phyloP scores from a whole-genome alignment of 2,113 vertebrate species.

The Clarias gariepinus region DNA sequence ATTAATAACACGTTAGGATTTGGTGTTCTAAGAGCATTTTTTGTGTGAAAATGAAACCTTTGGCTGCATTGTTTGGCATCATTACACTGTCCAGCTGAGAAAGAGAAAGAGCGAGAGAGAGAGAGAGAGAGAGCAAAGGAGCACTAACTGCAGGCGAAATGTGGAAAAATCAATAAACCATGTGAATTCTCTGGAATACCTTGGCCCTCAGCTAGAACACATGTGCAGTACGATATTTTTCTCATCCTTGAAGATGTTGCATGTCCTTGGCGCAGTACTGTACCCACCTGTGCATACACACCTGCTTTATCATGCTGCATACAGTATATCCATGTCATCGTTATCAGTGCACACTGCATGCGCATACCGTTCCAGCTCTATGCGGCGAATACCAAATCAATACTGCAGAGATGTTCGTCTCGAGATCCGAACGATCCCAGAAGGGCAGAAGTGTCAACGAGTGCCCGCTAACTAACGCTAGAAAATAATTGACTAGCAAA shows the following conservation, averaged over 20 bases:
- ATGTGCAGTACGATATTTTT: conserved; percentile 20
- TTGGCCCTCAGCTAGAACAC: conserved; percentile 51
- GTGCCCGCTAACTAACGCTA: background rate
- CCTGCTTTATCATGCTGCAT: background rate
- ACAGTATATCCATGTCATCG: background rate
- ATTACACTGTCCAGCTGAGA: conserved; percentile 28
- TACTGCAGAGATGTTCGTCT: conserved; percentile 25
- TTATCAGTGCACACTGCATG: background rate
- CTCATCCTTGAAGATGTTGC: background rate
- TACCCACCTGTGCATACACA: conserved; percentile 1
- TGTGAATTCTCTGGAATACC: conserved; percentile 57
- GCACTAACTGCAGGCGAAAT: conserved; percentile 51
- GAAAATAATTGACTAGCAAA: background rate
- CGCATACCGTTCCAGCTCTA: background rate
- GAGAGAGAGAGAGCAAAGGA: background rate
- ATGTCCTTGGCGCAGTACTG: background rate
- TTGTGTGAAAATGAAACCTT: conserved; percentile 31
- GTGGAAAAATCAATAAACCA: conserved; percentile 61
- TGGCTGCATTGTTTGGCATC: conserved; percentile 30
- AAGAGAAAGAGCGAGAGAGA: background rate
- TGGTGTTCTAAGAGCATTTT: background rate
- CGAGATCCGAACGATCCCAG: conserved; percentile 1
- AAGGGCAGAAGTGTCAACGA: background rate
- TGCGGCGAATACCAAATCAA: conserved; percentile 13
- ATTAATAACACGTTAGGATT: conserved; percentile 26